Evolutionary conservation across 2,797 vertebrate genomes (phyloP).

Genomic region (Macroramphosus scolopax): DNA sequence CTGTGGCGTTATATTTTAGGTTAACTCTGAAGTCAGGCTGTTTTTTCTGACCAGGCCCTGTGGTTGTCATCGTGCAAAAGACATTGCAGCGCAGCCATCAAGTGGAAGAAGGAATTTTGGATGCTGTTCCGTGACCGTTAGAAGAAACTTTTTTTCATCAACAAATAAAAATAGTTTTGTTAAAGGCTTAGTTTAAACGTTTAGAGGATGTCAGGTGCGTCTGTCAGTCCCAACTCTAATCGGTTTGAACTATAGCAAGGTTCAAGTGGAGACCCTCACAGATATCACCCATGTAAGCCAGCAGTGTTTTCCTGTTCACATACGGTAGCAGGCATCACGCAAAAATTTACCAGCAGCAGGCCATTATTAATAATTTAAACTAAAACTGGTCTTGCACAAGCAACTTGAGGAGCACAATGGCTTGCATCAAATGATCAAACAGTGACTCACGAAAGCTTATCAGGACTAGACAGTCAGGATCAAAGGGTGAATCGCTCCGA

Average conservation of each 20-base stretch:
- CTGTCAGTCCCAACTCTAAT: too few species aligned
- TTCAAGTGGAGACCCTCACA: not conserved
- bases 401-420: constrained; percentile 34
- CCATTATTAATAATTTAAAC: constrained; percentile 59
- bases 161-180: too few species aligned
- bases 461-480: constrained; percentile 5
- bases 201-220: too few species aligned
- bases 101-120: too few species aligned
- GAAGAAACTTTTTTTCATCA: too few species aligned
- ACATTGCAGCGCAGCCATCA: too few species aligned
- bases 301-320: constrained; percentile 5
- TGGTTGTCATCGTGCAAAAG: too few species aligned
- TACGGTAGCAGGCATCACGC: constrained; percentile 11
- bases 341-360: constrained; percentile 4
- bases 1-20: too few species aligned
- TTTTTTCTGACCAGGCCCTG: too few species aligned
- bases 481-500: not conserved
- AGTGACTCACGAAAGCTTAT: constrained; percentile 21
- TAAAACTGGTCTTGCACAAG: constrained; percentile 26
- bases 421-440: constrained; percentile 39
- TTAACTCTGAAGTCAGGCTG: too few species aligned
- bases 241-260: constrained; percentile 8
- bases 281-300: not conserved
- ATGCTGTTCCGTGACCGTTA: too few species aligned
- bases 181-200: too few species aligned